Conservation (phyloP, 1,140 invertebrate genomes). For the Propsilocerus akamusi region DNA sequence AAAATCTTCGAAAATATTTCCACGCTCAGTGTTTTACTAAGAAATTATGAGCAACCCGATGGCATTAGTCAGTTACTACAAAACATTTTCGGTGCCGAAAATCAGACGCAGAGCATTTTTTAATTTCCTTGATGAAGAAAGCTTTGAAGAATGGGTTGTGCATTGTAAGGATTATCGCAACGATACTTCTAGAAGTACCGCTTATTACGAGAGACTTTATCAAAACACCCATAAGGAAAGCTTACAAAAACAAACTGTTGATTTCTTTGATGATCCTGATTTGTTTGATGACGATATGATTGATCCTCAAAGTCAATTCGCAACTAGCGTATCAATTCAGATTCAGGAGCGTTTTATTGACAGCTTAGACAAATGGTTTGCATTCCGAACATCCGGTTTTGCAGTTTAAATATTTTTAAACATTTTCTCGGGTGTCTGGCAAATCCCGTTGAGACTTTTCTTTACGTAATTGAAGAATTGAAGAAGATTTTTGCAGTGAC, state of each 20-base stretch:
- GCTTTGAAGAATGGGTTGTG: background rate
- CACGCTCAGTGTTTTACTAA: background rate
- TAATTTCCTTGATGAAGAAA: background rate
- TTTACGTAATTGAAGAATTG: background rate
- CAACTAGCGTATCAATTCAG: background rate
- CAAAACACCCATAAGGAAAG: background rate
- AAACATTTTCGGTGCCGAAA: background rate
- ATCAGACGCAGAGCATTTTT: background rate
- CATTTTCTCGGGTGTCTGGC: background rate
- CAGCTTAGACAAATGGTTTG: background rate
- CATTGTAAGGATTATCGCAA: background rate
- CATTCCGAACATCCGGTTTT: background rate
- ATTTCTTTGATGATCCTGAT: too few species aligned
- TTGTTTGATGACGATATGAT: too few species aligned
- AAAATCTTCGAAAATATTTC: background rate
- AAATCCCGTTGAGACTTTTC: background rate
- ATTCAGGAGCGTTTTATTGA: background rate
- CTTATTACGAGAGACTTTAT: background rate
- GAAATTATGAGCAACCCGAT: background rate
- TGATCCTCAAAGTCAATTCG: background rate
- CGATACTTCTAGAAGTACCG: background rate
- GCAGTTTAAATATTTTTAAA: background rate
- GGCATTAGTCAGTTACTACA: background rate
- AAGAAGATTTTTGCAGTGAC: background rate
- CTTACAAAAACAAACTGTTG: background rate